Percentiles rank a stretch among this genome's conserved stretches.
phyloP scores from a whole-genome alignment of 2,888 invertebrate genomes.

The Geotrupes spiniger region DNA sequence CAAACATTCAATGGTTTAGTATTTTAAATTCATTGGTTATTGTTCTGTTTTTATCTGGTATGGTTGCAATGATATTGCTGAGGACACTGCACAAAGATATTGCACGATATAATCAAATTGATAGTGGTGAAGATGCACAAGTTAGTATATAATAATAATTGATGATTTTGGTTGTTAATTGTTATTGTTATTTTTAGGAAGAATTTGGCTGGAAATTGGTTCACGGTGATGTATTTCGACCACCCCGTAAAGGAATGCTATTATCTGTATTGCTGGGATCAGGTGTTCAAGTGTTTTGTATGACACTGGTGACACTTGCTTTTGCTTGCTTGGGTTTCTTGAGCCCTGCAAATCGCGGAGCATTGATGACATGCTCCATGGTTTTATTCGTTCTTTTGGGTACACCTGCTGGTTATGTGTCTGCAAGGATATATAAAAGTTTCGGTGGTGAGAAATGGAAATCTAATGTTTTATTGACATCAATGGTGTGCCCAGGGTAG shows the following conservation, averaged over 20 bases:
- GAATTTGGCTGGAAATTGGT: conserved; percentile 98
- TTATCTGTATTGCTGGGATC: conserved; percentile 94
- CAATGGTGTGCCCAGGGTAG: conserved; percentile 89
- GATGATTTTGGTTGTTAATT: not conserved
- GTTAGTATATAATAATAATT: conserved; percentile 61
- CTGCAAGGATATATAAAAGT: conserved; percentile 96
- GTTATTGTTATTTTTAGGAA: conserved; percentile 57
- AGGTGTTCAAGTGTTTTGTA: conserved; percentile 93
- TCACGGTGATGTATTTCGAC: conserved; percentile 96
- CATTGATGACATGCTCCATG: conserved; percentile 97
- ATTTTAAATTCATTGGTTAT: conserved; percentile 97
- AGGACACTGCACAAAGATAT: conserved; percentile 98
- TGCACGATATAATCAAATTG: conserved; percentile 96
- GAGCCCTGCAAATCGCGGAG: conserved; percentile 97
- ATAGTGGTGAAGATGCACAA: conserved; percentile 85
- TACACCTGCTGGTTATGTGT: conserved; percentile 94
- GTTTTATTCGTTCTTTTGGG: conserved; percentile 96
- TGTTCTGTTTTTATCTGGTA: conserved; percentile 93
- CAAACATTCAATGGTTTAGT: conserved; percentile 99
- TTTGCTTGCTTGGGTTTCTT: conserved; percentile 99
- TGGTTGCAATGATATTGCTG: conserved; percentile 97
- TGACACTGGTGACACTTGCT: conserved; percentile 92
- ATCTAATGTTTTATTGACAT: conserved; percentile 93
- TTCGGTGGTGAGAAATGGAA: conserved; percentile 99
- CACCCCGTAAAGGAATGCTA: conserved; percentile 94